Evolutionary conservation across 2,888 invertebrate species (phyloP), one percentile per base, ranked within the genome.

Genomic region (Strigamia maritima): DNA sequence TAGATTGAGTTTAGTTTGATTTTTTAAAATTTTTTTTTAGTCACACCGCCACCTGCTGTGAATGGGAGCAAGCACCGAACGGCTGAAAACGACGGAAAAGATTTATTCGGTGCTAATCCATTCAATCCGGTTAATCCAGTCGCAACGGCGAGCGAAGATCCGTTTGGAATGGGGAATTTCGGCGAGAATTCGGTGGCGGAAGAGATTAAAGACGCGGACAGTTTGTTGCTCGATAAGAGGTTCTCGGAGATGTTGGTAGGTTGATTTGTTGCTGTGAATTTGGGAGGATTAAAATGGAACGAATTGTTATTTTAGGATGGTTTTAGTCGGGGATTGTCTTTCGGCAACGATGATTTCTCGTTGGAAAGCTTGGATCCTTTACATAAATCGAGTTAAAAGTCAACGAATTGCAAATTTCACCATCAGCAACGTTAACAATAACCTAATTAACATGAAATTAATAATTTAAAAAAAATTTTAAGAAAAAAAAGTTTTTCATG

Each of bases 281-380:
- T 19, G 1, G 24, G 6, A 4, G n/a, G 4, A 4, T 65, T n/a
- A 54, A n/a, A 54, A 10, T 12, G 16, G 19, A n/a, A 54, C 6
- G 6, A 10, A 54, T 54, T 7, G 24, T 65, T n/a, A 1, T 89
- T 87, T 77, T 89, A 96, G 95, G 94, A 92, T 88, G 94, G 94
- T 82, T 94, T 95, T 87, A 94, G 92, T 87, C 90, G 93, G 87
- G 94, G 94, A 82, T 89, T 94, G 84, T 90, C 92, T 82, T 93
- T 95, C 87, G 94, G 94, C 84, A 93, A 94, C 85, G 96, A 96
- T 86, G 96, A 97, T 88, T 97, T 97, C 88, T 94, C 94, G 83
- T 88, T 97, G 87, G 96, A 95, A 86, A 95, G 94, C 87, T 90
- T 97, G 86, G 97, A 97, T 89, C 97, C 97, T 81, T 88, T 97